phyloP scores from a whole-genome alignment of 2,113 vertebrate species.

The Anolis sagrei region DNA sequence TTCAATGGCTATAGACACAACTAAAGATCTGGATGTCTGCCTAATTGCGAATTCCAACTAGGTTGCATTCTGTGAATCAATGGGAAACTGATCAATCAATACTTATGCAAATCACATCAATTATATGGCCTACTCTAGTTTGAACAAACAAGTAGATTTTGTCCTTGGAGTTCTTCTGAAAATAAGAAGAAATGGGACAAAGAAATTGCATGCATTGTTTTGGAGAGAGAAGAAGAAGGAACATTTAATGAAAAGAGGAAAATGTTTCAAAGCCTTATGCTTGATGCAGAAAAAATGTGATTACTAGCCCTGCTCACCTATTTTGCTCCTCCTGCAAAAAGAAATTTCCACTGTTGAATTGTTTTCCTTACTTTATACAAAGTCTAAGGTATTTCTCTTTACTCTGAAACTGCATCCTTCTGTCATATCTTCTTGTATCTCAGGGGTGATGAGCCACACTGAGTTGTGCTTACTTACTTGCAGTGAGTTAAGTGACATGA shows the following conservation, averaged over 20 bases:
- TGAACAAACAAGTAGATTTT: too few relatives aligned
- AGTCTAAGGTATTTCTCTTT: not conserved
- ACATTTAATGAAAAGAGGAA: not conserved
- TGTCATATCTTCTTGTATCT: not conserved
- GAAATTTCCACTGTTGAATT: too few relatives aligned
- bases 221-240: not conserved
- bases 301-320: not conserved
- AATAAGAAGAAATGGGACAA: too few relatives aligned
- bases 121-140: too few relatives aligned
- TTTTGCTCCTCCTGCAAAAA: not conserved
- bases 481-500: constrained; percentile 4
- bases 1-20: too few relatives aligned
- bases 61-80: too few relatives aligned
- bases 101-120: too few relatives aligned
- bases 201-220: not conserved
- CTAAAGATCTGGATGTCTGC: too few relatives aligned
- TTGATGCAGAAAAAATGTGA: not conserved
- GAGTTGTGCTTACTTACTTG: not conserved
- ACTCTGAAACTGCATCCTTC: not conserved
- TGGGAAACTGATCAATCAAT: too few relatives aligned
- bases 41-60: too few relatives aligned
- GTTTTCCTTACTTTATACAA: not conserved
- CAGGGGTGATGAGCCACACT: not conserved
- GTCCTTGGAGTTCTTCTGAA: too few relatives aligned
- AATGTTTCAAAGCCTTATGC: not conserved